phyloP scores from a whole-genome alignment of 1,140 invertebrate genomes.

The Propsilocerus akamusi region DNA sequence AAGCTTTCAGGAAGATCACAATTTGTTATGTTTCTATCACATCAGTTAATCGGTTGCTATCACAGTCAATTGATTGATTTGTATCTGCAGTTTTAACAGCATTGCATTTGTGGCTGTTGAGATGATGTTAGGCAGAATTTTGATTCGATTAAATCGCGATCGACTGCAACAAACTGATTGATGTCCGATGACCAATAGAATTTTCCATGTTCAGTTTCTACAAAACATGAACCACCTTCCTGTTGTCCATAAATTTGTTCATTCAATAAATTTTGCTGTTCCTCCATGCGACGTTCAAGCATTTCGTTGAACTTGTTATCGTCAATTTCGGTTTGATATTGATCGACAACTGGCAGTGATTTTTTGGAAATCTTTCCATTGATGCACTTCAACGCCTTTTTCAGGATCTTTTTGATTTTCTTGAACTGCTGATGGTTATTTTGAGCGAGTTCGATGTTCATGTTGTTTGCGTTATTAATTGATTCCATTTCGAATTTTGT shows the following conservation, averaged over 20 bases:
- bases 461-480: not conserved
- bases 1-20: conserved; percentile 3
- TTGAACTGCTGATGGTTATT: not conserved
- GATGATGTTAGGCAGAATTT: not conserved
- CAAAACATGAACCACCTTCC: not conserved
- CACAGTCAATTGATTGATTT: not conserved
- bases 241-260: not conserved
- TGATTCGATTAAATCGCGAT: not conserved
- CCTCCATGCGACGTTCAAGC: not conserved
- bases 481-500: conserved; percentile 4
- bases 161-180: not conserved
- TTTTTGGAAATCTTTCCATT: not conserved
- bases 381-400: not conserved
- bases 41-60: not conserved
- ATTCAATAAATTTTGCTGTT: not conserved
- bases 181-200: not conserved
- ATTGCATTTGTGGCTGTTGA: not conserved
- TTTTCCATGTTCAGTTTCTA: not conserved
- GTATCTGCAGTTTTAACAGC: not conserved
- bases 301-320: not conserved
- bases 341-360: not conserved
- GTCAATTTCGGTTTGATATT: not conserved
- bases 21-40: too few relatives aligned
- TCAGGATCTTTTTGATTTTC: not conserved
- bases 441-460: not conserved